Percentiles rank a stretch among this genome's conserved stretches.
phyloP scores from a whole-genome alignment of 2,113 vertebrate species.

The Chaetura pelagica region DNA sequence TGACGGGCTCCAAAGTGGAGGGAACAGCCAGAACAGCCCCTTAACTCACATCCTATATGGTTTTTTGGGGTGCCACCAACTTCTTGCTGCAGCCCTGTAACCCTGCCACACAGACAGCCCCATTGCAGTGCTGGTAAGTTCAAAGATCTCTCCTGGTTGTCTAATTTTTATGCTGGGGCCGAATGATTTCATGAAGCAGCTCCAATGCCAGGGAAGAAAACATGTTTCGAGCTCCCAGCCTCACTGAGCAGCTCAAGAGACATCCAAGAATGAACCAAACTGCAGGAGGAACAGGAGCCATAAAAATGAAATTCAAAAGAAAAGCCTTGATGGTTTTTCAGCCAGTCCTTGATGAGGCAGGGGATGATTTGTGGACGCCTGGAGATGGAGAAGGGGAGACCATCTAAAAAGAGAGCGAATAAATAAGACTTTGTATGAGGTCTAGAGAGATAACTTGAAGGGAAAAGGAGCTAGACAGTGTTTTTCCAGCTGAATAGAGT shows the following conservation, averaged over 20 bases:
- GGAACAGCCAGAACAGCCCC: too few species aligned
- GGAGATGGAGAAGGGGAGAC: not conserved
- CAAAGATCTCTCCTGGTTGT: fast-evolving
- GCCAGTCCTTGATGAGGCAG: not conserved
- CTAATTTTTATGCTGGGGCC: fast-evolving
- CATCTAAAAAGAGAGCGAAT: not conserved
- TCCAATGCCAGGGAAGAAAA: not conserved
- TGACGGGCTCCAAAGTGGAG: too few species aligned
- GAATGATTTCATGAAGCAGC: not conserved
- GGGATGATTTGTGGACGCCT: not conserved
- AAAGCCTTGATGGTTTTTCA: not conserved
- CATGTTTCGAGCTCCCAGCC: fast-evolving
- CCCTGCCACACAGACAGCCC: not conserved
- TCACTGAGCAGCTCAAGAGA: not conserved
- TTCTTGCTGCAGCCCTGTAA: not conserved
- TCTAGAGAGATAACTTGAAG: not conserved
- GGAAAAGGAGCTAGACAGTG: not conserved
- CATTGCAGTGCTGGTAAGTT: fast-evolving
- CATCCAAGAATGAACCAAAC: not conserved
- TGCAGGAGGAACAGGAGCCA: not conserved
- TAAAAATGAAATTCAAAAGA: not conserved
- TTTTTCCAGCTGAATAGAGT: constrained; percentile 37
- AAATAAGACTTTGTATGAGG: not conserved
- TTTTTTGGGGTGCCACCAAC: not conserved
- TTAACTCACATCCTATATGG: fast-evolving